A percentile compares a stretch with the other conserved stretches of the same genome.
These are phyloP conservation scores for Otolemur garnettii DNA, from an alignment of 2,113 vertebrate species.

Conservation along the genomic window DNA sequence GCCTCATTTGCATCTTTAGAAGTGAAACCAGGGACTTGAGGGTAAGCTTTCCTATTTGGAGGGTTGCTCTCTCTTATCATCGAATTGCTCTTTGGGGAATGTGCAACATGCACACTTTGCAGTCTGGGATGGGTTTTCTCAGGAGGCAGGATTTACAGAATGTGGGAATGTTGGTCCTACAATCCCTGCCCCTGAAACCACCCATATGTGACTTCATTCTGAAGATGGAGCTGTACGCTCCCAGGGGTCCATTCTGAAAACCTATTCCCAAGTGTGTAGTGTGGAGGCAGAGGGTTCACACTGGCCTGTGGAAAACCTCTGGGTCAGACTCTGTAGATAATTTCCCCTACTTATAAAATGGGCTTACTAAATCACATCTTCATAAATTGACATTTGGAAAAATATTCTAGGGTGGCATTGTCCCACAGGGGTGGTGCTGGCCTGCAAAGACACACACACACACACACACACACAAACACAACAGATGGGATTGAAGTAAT, in stretches of 20 bases:
- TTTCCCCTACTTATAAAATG: neutral
- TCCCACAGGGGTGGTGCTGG: neutral
- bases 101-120: neutral
- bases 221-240: neutral
- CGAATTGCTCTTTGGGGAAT: conserved; percentile 12
- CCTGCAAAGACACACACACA: neutral
- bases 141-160: neutral
- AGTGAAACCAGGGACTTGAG: neutral
- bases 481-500: neutral
- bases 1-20: conserved; percentile 42
- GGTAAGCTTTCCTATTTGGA: neutral
- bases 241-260: neutral
- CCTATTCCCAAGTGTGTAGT: neutral
- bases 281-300: neutral
- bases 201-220: neutral
- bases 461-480: neutral
- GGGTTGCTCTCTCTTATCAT: neutral
- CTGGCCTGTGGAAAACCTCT: neutral
- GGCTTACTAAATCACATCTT: neutral
- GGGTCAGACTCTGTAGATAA: neutral
- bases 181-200: neutral
- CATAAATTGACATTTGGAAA: neutral
- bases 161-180: neutral
- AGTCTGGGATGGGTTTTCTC: neutral
- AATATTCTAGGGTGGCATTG: neutral